Base-by-base conservation (phyloP, 1,140 invertebrate genomes). In the Laodelphax striatellus region DNA sequence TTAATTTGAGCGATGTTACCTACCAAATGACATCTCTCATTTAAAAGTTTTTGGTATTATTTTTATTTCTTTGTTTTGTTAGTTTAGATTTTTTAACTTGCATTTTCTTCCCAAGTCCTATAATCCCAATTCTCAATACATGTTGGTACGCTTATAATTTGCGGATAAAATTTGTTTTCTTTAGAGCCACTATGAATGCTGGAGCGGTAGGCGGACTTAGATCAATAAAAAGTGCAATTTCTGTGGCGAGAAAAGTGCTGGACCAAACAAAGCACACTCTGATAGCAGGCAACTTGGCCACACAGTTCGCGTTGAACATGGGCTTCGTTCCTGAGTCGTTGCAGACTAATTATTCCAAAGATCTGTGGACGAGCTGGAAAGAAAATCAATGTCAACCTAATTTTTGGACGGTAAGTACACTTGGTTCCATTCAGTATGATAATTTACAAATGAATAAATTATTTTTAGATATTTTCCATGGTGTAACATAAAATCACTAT, bases 301-400 rank as follows among this genome's bases (percentile, higher is more conserved):
- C 90, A 31, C 67, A 88, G 50, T 98, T 98, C 81, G 96, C 97
- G 1, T 66, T 83, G n/a, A 68, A 82, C 53, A 92, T 98, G 88
- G 95, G 95, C 13, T 98, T 98, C 69, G 73, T 76, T 52, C 80
- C 85, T 64, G 86, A 93, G 72, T 80, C 81, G 43, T 72, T 99
- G 19, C 73, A 79, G 9, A 97, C 94, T 0, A 70, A 80, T 42
- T 73, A 79, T 44, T 97, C 95, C 1, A 73, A 70, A 52, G 60
- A 79, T 21, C 76, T 88, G 61, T 94, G 87, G 82, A 67, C 76
- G 53, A 67, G 85, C 11, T 99, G 97, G 97, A 83, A 79, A 65
- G 66, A 75, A 1, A 77, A 82, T 13, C 81, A 84, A 55, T 99
- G 97, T 73, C 97, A 99, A 73, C 97, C 97, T 0, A 99, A 99